Conservation (phyloP, 2,888 invertebrate genomes). For the Aquatica leii region DNA sequence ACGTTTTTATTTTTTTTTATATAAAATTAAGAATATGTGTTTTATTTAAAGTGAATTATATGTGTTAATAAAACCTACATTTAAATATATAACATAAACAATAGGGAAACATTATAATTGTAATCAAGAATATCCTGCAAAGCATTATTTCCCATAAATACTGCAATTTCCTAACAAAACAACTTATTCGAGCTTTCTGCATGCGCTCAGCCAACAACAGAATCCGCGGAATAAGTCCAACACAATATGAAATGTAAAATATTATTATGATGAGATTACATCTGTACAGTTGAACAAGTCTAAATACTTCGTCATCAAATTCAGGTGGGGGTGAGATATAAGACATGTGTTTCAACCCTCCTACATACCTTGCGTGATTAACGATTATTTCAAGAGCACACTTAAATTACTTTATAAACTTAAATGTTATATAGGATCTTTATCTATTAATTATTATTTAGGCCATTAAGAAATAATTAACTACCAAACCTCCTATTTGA, state of each 20-base stretch:
- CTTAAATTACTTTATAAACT: constrained; percentile 33
- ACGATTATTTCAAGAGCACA: constrained; percentile 37
- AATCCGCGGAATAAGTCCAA: constrained; percentile 54
- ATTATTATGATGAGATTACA: constrained; percentile 75
- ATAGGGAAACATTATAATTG: constrained; percentile 1
- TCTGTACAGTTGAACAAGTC: constrained; percentile 70
- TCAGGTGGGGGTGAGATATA: constrained; percentile 54
- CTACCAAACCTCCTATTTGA: constrained; percentile 22
- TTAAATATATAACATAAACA: not conserved
- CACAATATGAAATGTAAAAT: constrained; percentile 63
- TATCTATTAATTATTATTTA: constrained; percentile 34
- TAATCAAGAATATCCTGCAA: not conserved
- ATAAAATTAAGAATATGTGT: too few species aligned
- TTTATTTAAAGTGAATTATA: too few species aligned
- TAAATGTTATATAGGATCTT: constrained; percentile 30
- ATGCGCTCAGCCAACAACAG: constrained; percentile 34
- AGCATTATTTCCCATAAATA: constrained; percentile 11
- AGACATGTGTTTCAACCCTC: constrained; percentile 45
- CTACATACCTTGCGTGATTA: constrained; percentile 36
- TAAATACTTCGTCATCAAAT: constrained; percentile 59
- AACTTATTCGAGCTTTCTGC: constrained; percentile 32
- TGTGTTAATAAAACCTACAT: too few species aligned
- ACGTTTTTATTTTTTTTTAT: too few species aligned
- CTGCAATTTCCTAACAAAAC: constrained; percentile 32
- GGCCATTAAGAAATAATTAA: constrained; percentile 30